A percentile compares a stretch with the other conserved stretches of the same genome.
Conservation (phyloP, 1,140 invertebrate species). For the Diorhabda elongata region DNA sequence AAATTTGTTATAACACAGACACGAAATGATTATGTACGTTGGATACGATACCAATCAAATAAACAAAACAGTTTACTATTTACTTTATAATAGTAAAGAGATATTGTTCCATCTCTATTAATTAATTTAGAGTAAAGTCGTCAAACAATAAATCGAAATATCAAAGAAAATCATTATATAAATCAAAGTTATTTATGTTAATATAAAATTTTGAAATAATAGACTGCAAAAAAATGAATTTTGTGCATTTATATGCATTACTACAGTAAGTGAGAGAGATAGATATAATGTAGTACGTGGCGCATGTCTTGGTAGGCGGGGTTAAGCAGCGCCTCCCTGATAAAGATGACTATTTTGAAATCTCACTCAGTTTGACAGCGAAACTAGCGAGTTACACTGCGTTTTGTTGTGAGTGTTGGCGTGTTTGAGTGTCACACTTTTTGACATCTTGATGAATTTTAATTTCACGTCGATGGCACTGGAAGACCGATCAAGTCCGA, state of each 20-base stretch:
- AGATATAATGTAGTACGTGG: slow-evolving; percentile 27
- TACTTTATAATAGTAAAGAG: too few relatives aligned
- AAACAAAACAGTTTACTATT: too few relatives aligned
- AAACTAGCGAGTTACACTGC: slow-evolving; percentile 45
- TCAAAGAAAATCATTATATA: too few relatives aligned
- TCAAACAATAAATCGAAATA: too few relatives aligned
- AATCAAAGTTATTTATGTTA: too few relatives aligned
- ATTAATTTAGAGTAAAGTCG: too few relatives aligned
- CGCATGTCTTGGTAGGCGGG: slow-evolving; percentile 38
- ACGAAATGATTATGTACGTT: too few relatives aligned
- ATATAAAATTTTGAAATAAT: too few relatives aligned
- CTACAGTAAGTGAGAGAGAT: slow-evolving; percentile 25
- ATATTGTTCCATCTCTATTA: too few relatives aligned
- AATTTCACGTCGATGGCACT: slow-evolving; percentile 40
- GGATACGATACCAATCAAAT: too few relatives aligned
- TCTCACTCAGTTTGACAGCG: slow-evolving; percentile 50
- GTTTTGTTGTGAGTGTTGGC: slow-evolving; percentile 14
- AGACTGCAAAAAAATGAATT: background rate
- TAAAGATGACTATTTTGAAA: slow-evolving; percentile 52
- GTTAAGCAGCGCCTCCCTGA: slow-evolving; percentile 39
- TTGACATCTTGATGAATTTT: slow-evolving; percentile 18
- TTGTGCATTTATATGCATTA: background rate
- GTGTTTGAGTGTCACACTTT: slow-evolving; percentile 11
- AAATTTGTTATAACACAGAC: too few relatives aligned
- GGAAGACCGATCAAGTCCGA: slow-evolving; percentile 45